Base-by-base conservation (phyloP, 2,113 vertebrate species). In the Morone saxatilis region DNA sequence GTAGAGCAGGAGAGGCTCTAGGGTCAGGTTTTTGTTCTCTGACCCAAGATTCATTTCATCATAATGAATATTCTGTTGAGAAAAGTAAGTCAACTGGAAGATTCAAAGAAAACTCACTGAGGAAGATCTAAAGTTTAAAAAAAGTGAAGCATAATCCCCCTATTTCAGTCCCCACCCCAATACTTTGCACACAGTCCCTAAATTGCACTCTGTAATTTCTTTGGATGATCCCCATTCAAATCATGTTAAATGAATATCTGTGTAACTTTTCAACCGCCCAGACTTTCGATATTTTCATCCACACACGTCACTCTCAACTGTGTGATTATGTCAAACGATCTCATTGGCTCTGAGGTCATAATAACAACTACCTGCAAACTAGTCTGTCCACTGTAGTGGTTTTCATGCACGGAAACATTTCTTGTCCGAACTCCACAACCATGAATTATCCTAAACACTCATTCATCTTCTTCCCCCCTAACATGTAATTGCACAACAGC, bases 401-500 rank as follows among this genome's bases (percentile, higher is more conserved):
- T 73, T 50, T 76, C 6, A 71, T 1, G 7, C 36, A 65, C 10
- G 0, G 17, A 47, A 78, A 57, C 40, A 7, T n/a, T 56, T 81
- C 72, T 50, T 38, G 40, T 75, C 56, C 41, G 0, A 16, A 10
- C 61, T 66, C 22, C 41, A 40, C 38, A 86, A 66, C 78, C 76
- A 22, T 43, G 48, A 80, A 88, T 83, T 80, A 84, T 41, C 54
- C 56, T 14, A n/a, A 71, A 72, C 75, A 74, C 48, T 73, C 36
- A 19, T 51, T 84, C 54, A 77, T 84, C 73, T 71, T 62, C 73
- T 16, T 53, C 51, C 47, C 20, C 19, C 53, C 69, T 14, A 86
- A 84, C 78, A 56, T 80, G 1, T 20, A 40, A 70, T 84, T 80
- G 45, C 66, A 48, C 41, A 78, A 71, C 51, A 79, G 71, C 74